Evolutionary conservation across 2,113 vertebrate species (phyloP), one percentile per base, ranked within the genome.

Genomic region (Glaucidium brasilianum): DNA sequence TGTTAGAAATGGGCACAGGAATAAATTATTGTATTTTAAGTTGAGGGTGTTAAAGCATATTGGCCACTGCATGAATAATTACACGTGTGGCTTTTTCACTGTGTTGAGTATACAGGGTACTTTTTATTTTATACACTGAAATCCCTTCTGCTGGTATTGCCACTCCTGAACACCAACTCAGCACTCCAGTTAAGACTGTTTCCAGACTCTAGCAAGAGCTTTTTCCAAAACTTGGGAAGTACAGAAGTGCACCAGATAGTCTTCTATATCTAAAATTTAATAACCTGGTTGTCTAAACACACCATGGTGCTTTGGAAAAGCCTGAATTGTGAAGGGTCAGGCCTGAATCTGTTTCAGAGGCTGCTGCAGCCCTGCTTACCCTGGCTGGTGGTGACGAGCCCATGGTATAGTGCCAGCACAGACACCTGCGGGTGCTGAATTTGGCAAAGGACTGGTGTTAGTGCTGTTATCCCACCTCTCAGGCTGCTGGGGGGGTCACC

Each of bases 1-100:
- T 9, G 1, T 10, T 19, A 30, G 37, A 7, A n/a, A 5, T 0
- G 12, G 45, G 45, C 11, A 9, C 20, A 14, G 81, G 52, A 37
- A 2, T 62, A 14, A 23, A 10, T 58, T 8, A 21, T 39, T 23
- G 6, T 26, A 1, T 18, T 12, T 43, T n/a, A 43, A 32, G 60
- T 39, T 49, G 55, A 25, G 52, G 52, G 8, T n/a, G 6, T 77
- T 47, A 18, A n/a, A 82, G 47, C 50, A 0, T 3, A 0, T 5
- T 47, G 7, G 49, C 37, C 35, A 6, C 64, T 30, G 49, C 20
- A 0, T 13, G 60, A 55, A 55, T 41, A 37, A 21, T 14, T 19
- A 4, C 0, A 1, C 17, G 29, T 12, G 2, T 2, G 17, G 30
- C 78, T 56, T 15, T 43, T 50, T 30, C 58, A 0, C 11, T 4